Base-by-base conservation (phyloP, 2,888 invertebrate genomes). In the Cecidostiba fungosa region DNA sequence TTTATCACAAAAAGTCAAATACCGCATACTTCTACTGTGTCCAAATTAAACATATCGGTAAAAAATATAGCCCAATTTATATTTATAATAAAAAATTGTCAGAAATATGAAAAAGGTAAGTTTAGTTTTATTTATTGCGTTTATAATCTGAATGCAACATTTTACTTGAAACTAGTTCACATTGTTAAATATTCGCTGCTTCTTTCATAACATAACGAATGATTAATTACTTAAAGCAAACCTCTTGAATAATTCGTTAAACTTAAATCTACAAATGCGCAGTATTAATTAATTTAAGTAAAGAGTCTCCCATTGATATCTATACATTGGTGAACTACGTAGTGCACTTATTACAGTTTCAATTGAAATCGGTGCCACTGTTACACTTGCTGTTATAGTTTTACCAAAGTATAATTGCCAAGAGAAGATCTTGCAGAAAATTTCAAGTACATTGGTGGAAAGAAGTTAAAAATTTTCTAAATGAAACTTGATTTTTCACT, bases 71-170 rank as follows among this genome's bases (percentile, higher is more conserved):
- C 43, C n/a, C 39, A 23, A 81, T 77, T 80, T 80, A 8, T 80
- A n/a, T 59, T 76, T 16, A 74, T 16, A 84, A 84, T 81, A 66
- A 80, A 84, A 84, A 84, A 73, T 86, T 59, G 59, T 70, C 14
- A 78, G 47, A 79, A 66, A 19, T 59, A 29, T 76, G 50, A 83
- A 83, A 72, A 82, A 84, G 72, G 66, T 78, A 84, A 81, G 76
- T 84, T 86, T 87, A 87, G 36, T 88, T 89, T 89, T 88, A 88
- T 90, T 91, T 87, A 81, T 89, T 85, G 77, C 84, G 80, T 86
- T 86, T 86, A 85, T 86, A 89, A 86, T 88, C 87, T 89, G 88
- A 90, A 90, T 88, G 88, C 88, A 90, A 90, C 88, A 90, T 89
- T 90, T 90, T 89, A 87, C 81, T 88, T 87, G 85, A 89, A 89